These are phyloP conservation scores for Spermophilus dauricus DNA, from an alignment of 2,113 vertebrate species.

Conservation along the genomic window DNA sequence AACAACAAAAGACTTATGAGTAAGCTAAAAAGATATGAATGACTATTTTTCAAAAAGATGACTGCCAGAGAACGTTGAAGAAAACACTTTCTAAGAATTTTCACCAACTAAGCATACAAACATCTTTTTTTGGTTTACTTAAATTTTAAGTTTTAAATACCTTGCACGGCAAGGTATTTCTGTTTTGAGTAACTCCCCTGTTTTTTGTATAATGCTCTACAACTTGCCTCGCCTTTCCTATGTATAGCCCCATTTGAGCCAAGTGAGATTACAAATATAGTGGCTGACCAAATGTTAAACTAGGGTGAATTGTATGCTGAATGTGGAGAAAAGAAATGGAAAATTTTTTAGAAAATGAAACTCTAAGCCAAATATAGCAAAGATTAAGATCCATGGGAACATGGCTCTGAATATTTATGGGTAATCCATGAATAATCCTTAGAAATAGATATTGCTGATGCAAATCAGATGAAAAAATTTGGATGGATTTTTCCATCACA, in stretches of 20 bases:
- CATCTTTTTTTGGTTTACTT: not conserved
- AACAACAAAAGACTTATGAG: not conserved
- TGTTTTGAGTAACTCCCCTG: slow-evolving; percentile 38
- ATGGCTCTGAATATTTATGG: slow-evolving; percentile 70
- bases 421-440: slow-evolving; percentile 79
- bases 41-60: slow-evolving; percentile 11
- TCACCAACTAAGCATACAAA: slow-evolving; percentile 12
- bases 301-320: not conserved
- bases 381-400: slow-evolving; percentile 68
- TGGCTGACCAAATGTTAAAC: slow-evolving; percentile 26
- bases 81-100: slow-evolving; percentile 69
- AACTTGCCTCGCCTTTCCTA: not conserved
- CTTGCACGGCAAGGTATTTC: not conserved
- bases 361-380: slow-evolving; percentile 58
- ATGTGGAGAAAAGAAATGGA: slow-evolving; percentile 45
- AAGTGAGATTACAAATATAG: slow-evolving; percentile 11
- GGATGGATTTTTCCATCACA: slow-evolving; percentile 63
- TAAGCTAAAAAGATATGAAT: not conserved
- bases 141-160: slow-evolving; percentile 50
- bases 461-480: slow-evolving; percentile 63
- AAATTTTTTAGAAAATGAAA: slow-evolving; percentile 67
- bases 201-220: not conserved
- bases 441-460: slow-evolving; percentile 70
- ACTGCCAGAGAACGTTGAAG: not conserved
- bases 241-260: not conserved